Conservation (phyloP, 2,888 invertebrate species). For the Dynastes grantii region DNA sequence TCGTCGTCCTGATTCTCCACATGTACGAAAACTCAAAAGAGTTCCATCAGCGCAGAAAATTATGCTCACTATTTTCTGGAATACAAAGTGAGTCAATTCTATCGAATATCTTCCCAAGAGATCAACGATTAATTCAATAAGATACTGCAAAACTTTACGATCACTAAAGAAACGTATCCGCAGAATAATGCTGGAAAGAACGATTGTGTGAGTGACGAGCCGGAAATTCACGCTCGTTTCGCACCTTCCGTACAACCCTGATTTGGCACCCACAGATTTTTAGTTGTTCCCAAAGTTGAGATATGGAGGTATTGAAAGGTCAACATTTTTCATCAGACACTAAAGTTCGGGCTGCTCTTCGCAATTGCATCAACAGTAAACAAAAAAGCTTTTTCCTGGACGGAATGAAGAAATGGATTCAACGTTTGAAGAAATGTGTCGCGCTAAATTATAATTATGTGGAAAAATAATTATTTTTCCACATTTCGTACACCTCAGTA, state of each 20-base stretch:
- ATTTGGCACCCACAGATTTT: too few relatives aligned
- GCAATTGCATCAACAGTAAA: too few relatives aligned
- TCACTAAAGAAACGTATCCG: background rate
- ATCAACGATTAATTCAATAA: slow-evolving; percentile 28
- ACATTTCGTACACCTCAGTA: too few relatives aligned
- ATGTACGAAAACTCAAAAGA: slow-evolving; percentile 22
- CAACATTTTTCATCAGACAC: too few relatives aligned
- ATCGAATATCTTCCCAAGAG: background rate
- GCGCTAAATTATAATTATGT: too few relatives aligned
- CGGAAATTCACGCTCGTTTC: background rate
- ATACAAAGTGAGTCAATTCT: background rate
- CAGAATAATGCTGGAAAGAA: slow-evolving; percentile 17
- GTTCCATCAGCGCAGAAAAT: slow-evolving; percentile 16
- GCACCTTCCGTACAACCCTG: too few relatives aligned
- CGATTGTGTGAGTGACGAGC: background rate
- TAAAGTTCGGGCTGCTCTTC: too few relatives aligned
- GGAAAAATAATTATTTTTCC: too few relatives aligned
- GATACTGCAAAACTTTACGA: slow-evolving; percentile 9
- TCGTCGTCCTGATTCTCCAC: background rate
- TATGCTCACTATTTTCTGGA: slow-evolving; percentile 27
- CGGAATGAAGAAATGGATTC: too few relatives aligned
- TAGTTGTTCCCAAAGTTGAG: too few relatives aligned
- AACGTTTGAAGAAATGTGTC: too few relatives aligned
- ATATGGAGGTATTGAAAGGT: background rate
- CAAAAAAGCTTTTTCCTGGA: too few relatives aligned